Conservation (phyloP, 2,113 vertebrate species). For the Cebidichthys violaceus region DNA sequence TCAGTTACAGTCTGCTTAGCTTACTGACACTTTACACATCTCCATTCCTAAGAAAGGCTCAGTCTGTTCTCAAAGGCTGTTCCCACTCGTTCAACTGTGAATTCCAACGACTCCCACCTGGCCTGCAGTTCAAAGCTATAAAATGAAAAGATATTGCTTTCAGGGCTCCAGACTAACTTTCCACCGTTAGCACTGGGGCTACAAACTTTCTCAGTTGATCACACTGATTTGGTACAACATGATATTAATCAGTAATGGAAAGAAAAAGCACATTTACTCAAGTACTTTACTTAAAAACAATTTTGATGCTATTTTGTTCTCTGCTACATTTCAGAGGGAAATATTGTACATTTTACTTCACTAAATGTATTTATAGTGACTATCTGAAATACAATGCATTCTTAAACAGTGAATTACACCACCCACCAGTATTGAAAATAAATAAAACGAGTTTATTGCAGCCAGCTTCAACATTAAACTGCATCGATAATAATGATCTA, state of each 20-base stretch:
- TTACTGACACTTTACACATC: constrained; percentile 6
- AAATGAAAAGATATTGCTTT: background rate
- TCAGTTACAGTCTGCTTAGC: constrained; percentile 1
- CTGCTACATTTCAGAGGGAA: too few species aligned
- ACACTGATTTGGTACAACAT: background rate
- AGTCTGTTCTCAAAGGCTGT: constrained; percentile 12
- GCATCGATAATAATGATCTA: too few species aligned
- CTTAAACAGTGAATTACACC: background rate
- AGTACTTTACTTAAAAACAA: background rate
- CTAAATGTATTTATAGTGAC: too few species aligned
- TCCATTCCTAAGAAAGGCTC: constrained; percentile 19
- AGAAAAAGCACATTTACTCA: background rate
- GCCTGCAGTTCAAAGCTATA: constrained; percentile 9
- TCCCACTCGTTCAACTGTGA: constrained; percentile 8
- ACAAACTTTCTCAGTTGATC: background rate
- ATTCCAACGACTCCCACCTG: background rate
- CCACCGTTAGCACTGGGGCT: background rate
- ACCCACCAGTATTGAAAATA: too few species aligned
- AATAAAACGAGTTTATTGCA: too few species aligned
- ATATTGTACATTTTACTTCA: too few species aligned
- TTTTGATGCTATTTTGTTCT: background rate
- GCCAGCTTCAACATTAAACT: background rate
- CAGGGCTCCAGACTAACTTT: background rate
- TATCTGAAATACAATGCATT: background rate
- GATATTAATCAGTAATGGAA: background rate